phyloP scores from a whole-genome alignment of 2,113 vertebrate species.

The Atherinomorus stipes region DNA sequence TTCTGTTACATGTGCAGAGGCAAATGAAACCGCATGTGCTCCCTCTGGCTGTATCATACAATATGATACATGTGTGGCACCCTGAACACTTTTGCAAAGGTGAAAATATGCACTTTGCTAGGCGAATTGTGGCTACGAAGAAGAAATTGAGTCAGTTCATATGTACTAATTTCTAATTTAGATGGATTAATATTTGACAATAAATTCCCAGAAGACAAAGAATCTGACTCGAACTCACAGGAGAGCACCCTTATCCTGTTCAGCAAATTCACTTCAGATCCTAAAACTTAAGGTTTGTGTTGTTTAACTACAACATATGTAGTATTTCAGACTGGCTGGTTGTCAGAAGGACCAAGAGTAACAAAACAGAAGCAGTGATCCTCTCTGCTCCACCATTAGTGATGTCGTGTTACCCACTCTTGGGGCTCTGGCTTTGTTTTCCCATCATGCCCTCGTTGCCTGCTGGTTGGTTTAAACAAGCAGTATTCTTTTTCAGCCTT shows the following conservation, averaged over 20 bases:
- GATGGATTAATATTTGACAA: too few relatives aligned
- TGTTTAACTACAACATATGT: slow-evolving; percentile 36
- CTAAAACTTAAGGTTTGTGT: slow-evolving; percentile 52
- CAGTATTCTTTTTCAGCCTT: slow-evolving; percentile 82
- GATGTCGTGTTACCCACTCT: slow-evolving; percentile 79
- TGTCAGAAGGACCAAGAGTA: slow-evolving; percentile 67
- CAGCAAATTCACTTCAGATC: too few relatives aligned
- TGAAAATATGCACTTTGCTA: slow-evolving; percentile 6
- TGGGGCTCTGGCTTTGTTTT: slow-evolving; percentile 81
- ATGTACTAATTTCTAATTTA: too few relatives aligned
- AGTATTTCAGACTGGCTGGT: slow-evolving; percentile 59
- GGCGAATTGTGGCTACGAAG: neutral
- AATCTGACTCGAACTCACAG: too few relatives aligned
- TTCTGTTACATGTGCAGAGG: neutral
- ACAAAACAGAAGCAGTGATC: slow-evolving; percentile 70
- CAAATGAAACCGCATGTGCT: slow-evolving; percentile 34
- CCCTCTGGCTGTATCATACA: slow-evolving; percentile 29
- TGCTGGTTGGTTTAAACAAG: slow-evolving; percentile 85
- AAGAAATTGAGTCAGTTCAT: slow-evolving; percentile 23
- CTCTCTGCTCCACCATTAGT: slow-evolving; percentile 74
- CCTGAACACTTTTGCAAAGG: slow-evolving; percentile 19
- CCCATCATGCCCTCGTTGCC: slow-evolving; percentile 80
- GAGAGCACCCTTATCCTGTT: too few relatives aligned
- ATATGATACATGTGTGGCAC: neutral
- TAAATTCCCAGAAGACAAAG: too few relatives aligned